Conservation (phyloP, 2,888 invertebrate genomes). For the Cantharis rufa region DNA sequence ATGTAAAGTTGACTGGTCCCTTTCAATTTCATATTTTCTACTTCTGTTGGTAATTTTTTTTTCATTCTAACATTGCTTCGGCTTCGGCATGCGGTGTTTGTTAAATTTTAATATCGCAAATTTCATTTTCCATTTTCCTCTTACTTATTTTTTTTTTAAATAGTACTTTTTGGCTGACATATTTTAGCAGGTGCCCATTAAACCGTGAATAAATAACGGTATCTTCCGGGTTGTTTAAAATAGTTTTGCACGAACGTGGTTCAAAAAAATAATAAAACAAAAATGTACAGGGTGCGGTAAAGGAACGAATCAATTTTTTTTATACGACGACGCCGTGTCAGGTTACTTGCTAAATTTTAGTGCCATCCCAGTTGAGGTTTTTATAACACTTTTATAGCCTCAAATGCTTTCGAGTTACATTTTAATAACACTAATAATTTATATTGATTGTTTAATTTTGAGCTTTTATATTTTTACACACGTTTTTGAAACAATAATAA, state of each 20-base stretch:
- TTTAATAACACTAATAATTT: neutral
- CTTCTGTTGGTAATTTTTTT: neutral
- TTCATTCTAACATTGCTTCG: neutral
- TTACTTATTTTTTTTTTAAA: neutral
- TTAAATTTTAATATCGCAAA: neutral
- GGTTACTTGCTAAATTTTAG: neutral
- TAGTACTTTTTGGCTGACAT: neutral
- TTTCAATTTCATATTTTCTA: neutral
- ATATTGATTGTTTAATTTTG: neutral
- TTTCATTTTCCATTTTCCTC: neutral
- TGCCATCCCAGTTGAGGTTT: neutral
- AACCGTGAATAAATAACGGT: neutral
- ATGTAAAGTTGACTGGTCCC: conserved; percentile 5
- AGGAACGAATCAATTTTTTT: neutral
- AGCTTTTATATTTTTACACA: neutral
- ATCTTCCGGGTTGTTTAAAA: neutral
- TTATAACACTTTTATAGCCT: neutral
- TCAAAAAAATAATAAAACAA: neutral
- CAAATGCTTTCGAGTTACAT: neutral
- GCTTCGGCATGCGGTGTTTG: neutral
- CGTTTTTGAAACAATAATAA: neutral
- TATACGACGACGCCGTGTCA: neutral
- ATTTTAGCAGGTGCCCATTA: neutral
- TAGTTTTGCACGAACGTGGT: neutral
- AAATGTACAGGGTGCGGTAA: neutral